Evolutionary conservation across 1,140 invertebrate genomes (phyloP).

Genomic region (Drosophila sucinea): DNA sequence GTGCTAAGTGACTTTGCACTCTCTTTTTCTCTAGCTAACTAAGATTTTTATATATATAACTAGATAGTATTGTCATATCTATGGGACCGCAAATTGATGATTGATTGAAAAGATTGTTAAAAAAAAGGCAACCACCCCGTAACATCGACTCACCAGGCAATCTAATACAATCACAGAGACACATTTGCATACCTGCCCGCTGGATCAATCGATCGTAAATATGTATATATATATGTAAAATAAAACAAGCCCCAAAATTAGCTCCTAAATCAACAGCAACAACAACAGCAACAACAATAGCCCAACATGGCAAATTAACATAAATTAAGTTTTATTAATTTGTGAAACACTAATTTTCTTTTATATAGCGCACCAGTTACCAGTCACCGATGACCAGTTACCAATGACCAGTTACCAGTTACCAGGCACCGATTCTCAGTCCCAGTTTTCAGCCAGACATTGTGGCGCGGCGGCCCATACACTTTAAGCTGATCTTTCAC

Average conservation of each 20-base stretch:
- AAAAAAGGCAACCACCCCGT: slow-evolving; percentile 19
- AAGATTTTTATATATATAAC: not conserved
- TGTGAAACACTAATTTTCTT: slow-evolving; percentile 78
- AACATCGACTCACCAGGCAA: slow-evolving; percentile 1
- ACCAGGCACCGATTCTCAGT: slow-evolving; percentile 9
- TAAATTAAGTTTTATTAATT: slow-evolving; percentile 82
- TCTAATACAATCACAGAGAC: slow-evolving; percentile 13
- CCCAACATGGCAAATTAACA: slow-evolving; percentile 64
- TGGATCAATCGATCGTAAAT: slow-evolving; percentile 56
- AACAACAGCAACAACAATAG: slow-evolving; percentile 14
- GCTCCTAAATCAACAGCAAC: slow-evolving; percentile 42
- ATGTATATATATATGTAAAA: slow-evolving; percentile 66
- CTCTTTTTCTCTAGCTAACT: slow-evolving; percentile 42
- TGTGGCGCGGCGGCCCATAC: slow-evolving; percentile 54
- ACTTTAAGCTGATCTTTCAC: slow-evolving; percentile 58
- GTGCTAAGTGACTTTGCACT: slow-evolving; percentile 47
- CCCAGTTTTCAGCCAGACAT: slow-evolving; percentile 55
- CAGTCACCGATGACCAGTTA: slow-evolving; percentile 24
- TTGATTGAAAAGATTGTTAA: slow-evolving; percentile 42
- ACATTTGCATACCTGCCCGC: slow-evolving; percentile 65
- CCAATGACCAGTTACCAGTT: slow-evolving; percentile 25
- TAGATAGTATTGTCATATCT: slow-evolving; percentile 34
- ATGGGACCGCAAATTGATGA: slow-evolving; percentile 28
- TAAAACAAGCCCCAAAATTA: slow-evolving; percentile 56
- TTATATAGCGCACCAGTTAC: slow-evolving; percentile 45